phyloP scores from a whole-genome alignment of 1,140 invertebrate species.

The Zaprionus nigranus region DNA sequence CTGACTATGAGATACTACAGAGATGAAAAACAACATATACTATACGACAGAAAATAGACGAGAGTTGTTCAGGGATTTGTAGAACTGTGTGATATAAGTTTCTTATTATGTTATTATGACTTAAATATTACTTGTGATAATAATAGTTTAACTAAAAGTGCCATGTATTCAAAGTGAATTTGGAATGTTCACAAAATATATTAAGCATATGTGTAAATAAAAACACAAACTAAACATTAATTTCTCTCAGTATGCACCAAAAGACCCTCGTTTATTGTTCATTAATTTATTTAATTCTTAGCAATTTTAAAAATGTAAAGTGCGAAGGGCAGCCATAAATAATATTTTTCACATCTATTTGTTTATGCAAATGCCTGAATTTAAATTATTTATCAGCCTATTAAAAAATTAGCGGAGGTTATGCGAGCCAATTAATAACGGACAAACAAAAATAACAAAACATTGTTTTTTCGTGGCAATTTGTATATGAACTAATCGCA shows the following conservation, averaged over 20 bases:
- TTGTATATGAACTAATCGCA: conserved; percentile 63
- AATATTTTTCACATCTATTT: conserved; percentile 57
- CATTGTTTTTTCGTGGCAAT: conserved; percentile 44
- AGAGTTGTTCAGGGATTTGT: neutral
- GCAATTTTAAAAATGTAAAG: conserved; percentile 53
- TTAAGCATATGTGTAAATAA: too few species aligned
- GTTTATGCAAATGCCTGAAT: conserved; percentile 54
- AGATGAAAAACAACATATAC: neutral
- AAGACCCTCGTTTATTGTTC: conserved; percentile 15
- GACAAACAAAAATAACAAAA: conserved; percentile 36
- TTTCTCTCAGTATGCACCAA: neutral
- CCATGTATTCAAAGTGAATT: too few species aligned
- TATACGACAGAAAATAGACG: neutral
- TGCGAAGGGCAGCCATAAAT: conserved; percentile 60
- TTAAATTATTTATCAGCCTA: conserved; percentile 67
- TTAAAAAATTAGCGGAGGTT: conserved; percentile 76
- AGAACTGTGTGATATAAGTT: neutral
- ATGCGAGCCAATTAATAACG: conserved; percentile 53
- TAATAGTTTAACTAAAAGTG: too few species aligned
- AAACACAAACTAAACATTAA: neutral
- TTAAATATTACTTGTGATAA: too few species aligned
- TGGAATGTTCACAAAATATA: too few species aligned
- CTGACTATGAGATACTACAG: conserved; percentile 3
- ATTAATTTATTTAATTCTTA: conserved; percentile 3
- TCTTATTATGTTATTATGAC: neutral